phyloP scores from a whole-genome alignment of 1,140 invertebrate species.

The Hylaeus volcanicus region DNA sequence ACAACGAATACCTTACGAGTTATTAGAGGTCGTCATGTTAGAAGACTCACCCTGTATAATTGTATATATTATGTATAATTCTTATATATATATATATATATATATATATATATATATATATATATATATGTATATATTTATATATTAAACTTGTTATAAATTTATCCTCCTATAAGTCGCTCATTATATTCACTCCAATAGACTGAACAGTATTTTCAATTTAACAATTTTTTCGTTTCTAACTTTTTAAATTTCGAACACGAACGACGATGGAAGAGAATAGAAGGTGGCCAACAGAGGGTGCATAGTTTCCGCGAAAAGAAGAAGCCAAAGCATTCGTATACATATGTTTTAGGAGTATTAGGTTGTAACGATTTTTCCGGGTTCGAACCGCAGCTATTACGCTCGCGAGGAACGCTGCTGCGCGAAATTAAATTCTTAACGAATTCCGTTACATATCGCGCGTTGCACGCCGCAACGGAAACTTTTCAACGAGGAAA shows the following conservation, averaged over 20 bases:
- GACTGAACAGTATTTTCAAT: too few species aligned
- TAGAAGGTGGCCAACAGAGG: constrained; percentile 4
- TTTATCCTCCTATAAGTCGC: too few species aligned
- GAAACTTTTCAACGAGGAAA: constrained; percentile 45
- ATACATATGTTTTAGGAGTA: constrained; percentile 36
- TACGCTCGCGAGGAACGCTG: constrained; percentile 31
- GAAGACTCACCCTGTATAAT: too few species aligned
- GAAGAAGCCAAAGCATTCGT: not conserved
- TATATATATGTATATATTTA: too few species aligned
- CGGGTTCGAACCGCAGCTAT: constrained; percentile 27
- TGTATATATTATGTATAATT: too few species aligned
- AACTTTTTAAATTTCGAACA: not conserved
- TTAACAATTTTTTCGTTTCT: too few species aligned
- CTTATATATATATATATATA: too few species aligned
- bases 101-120: too few species aligned
- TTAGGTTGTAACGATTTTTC: constrained; percentile 44
- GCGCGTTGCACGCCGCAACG: constrained; percentile 18
- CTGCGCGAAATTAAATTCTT: constrained; percentile 58
- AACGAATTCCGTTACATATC: constrained; percentile 60
- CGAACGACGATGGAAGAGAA: not conserved
- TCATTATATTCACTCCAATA: too few species aligned
- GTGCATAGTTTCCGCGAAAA: not conserved
- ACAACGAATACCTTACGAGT: too few species aligned
- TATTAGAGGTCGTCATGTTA: too few species aligned
- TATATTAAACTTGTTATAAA: too few species aligned